phyloP scores from a whole-genome alignment of 1,140 invertebrate species.

The Melanaphis sacchari region DNA sequence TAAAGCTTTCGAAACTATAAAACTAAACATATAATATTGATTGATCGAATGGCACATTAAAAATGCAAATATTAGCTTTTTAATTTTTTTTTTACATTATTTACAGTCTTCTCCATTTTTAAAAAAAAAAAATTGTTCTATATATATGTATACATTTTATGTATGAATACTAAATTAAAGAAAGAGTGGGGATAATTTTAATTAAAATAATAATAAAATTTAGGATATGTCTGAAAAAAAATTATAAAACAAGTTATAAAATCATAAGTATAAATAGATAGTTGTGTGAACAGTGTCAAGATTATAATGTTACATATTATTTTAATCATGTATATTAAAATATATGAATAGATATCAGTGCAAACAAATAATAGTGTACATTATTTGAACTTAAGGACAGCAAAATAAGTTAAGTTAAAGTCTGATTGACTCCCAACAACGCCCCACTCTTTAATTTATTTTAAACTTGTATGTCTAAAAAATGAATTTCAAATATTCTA shows the following conservation, averaged over 20 bases:
- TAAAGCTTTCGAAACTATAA: slow-evolving; percentile 13
- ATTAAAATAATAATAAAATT: slow-evolving; percentile 19
- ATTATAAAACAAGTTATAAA: slow-evolving; percentile 23
- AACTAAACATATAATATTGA: slow-evolving; percentile 34
- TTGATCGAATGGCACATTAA: slow-evolving; percentile 52
- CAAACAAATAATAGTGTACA: slow-evolving; percentile 36
- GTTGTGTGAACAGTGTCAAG: not conserved
- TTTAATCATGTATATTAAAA: not conserved
- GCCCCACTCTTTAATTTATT: slow-evolving; percentile 48
- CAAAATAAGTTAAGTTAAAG: slow-evolving; percentile 39
- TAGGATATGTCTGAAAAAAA: slow-evolving; percentile 1
- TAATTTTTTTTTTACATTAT: slow-evolving; percentile 45
- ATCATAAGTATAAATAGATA: not conserved
- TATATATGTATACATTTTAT: slow-evolving; percentile 22
- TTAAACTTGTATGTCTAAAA: slow-evolving; percentile 32
- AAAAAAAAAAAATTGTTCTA: not conserved
- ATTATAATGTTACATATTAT: not conserved
- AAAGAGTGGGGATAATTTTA: slow-evolving; percentile 38
- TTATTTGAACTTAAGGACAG: slow-evolving; percentile 46
- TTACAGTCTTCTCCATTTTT: slow-evolving; percentile 53
- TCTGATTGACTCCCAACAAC: slow-evolving; percentile 44
- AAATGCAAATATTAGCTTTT: slow-evolving; percentile 51
- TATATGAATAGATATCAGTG: slow-evolving; percentile 14
- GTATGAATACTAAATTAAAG: slow-evolving; percentile 27
- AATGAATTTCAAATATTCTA: slow-evolving; percentile 44